Base-by-base conservation (phyloP, 2,113 vertebrate species). In the Periophthalmodon schlosseri region DNA sequence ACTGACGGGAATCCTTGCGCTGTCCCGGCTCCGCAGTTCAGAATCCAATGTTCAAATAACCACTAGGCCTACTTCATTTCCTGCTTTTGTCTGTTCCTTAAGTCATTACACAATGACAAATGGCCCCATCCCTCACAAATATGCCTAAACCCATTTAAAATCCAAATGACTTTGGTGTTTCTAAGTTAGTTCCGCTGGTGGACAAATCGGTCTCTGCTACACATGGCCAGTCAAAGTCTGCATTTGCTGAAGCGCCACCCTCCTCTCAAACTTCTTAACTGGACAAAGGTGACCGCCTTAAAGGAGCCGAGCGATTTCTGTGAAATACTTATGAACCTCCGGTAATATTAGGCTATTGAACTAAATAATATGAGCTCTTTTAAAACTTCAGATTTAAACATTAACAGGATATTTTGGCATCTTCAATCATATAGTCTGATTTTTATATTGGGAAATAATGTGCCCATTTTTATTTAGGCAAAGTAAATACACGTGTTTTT, bases 251-350 rank as follows among this genome's bases (percentile, higher is more conserved):
- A 85, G 85, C 86, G 2, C 88, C 86, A 80, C 88, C 84, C 76
- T 78, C 84, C 23, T 60, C 73, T 84, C 84, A 84, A 74, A 79
- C 80, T 73, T 74, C 64, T 16, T 65, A 78, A 82, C 64, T 18
- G n/a, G 72, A 60, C 66, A 52, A 14, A 2, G 7, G 72, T 61
- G 36, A 20, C 63, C 23, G 74, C 77, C 89, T 93, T 93, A 93
- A 93, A 93, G 93, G 85, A 77, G 78, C 83, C 87, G 85, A 10
- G 52, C 67, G 68, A 49, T 39, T 39, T 39, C 36, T 39, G 36
- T 39, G 36, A 39, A 39, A 39, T 39, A 39, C 36, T 8, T 39
- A 2, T 36, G 6, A 39, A 39, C 1, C 36, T 8, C 5, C 9
- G 36, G 36, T 39, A 39, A 7, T 39, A 8, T 39, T 39, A 39